Evolutionary conservation across 2,113 vertebrate species (phyloP).

Genomic region (Antechinus flavipes): DNA sequence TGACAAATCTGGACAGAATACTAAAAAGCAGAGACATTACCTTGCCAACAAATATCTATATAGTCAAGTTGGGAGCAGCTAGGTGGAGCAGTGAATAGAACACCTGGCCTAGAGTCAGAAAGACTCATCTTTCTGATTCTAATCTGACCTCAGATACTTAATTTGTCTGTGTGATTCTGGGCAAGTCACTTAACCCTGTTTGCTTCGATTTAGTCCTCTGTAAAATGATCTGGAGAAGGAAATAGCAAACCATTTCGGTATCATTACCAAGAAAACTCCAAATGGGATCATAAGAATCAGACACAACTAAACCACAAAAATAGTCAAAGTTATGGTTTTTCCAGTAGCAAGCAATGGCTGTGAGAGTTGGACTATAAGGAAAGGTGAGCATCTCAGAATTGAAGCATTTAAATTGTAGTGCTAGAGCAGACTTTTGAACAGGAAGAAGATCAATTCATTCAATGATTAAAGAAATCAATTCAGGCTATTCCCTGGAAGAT

Average conservation of each 20-base stretch:
- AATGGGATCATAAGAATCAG: background rate
- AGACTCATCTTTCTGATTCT: too few relatives aligned
- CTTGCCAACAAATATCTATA: background rate
- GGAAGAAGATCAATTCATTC: background rate
- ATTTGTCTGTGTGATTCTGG: too few relatives aligned
- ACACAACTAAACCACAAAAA: background rate
- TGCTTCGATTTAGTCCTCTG: background rate
- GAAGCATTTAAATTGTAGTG: background rate
- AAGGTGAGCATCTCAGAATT: too few relatives aligned
- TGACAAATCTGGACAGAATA: background rate
- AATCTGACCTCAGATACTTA: too few relatives aligned
- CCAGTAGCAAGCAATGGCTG: too few relatives aligned
- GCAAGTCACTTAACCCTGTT: background rate
- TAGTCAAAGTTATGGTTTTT: background rate
- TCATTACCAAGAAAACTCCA: background rate
- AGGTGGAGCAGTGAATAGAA: background rate
- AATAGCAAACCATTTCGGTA: background rate
- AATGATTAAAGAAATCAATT: background rate
- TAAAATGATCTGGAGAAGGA: background rate
- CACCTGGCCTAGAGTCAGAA: background rate
- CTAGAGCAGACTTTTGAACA: background rate
- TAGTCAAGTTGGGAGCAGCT: background rate
- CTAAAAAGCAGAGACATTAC: background rate
- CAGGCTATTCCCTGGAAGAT: background rate
- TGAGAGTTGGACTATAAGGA: too few relatives aligned